Conservation (phyloP, 1,140 invertebrate genomes). For the Solen grandis region DNA sequence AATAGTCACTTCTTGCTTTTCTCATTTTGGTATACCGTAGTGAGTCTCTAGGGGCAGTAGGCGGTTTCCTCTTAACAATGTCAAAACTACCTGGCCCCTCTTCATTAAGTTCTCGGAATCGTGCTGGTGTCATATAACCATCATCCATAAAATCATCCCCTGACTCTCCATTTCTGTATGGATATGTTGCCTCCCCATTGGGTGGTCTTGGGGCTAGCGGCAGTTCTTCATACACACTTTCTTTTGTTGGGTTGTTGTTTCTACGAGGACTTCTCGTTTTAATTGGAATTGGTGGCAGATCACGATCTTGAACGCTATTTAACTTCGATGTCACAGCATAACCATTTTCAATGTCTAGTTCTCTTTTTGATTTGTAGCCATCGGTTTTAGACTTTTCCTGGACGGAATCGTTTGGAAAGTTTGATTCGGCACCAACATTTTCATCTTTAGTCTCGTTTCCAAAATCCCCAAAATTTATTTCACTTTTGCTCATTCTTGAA, state of each 20-base stretch:
- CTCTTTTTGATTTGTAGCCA: conserved; percentile 18
- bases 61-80: conserved; percentile 62
- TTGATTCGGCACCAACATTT: conserved; percentile 46
- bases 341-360: conserved; percentile 29
- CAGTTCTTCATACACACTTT: conserved; percentile 75
- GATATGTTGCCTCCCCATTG: conserved; percentile 19
- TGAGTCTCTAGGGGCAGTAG: conserved; percentile 59
- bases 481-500: conserved; percentile 67
- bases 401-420: conserved; percentile 3
- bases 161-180: conserved; percentile 2
- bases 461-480: conserved; percentile 73
- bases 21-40: conserved; percentile 44
- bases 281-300: conserved; percentile 73
- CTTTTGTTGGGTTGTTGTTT: conserved; percentile 54
- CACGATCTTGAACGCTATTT: conserved; percentile 65
- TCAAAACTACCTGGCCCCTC: conserved; percentile 51
- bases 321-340: conserved; percentile 27
- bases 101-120: conserved; percentile 49
- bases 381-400: not conserved
- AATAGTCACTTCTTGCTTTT: conserved; percentile 59
- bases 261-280: conserved; percentile 10
- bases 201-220: conserved; percentile 70
- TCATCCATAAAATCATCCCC: conserved; percentile 53
- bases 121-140: conserved; percentile 74
- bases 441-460: conserved; percentile 58